Evolutionary conservation across 1,140 invertebrate species (phyloP).

Genomic region (Psilanteris sp.): DNA sequence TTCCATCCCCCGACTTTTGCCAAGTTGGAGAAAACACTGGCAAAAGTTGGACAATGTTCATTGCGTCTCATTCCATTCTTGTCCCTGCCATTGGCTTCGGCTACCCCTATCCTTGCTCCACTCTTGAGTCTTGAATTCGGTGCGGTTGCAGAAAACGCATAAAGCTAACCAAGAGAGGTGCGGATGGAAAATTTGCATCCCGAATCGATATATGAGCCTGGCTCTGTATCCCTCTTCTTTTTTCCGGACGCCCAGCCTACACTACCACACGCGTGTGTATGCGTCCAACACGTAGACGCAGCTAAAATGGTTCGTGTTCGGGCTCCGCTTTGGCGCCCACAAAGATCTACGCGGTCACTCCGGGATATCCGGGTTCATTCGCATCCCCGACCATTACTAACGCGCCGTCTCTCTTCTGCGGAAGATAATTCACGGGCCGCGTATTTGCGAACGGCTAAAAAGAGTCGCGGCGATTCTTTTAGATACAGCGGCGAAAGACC

Average conservation of each 20-base stretch:
- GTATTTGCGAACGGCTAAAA: constrained; percentile 60
- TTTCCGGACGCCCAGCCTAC: constrained; percentile 29
- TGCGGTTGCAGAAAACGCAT: constrained; percentile 29
- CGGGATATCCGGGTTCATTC: constrained; percentile 62
- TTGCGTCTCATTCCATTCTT: constrained; percentile 8
- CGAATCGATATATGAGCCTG: constrained; percentile 49
- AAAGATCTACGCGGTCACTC: constrained; percentile 62
- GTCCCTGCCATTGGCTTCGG: neutral
- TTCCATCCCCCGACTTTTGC: constrained; percentile 39
- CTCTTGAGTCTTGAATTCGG: constrained; percentile 9
- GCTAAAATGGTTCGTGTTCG: constrained; percentile 31
- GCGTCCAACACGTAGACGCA: neutral
- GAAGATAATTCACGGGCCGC: constrained; percentile 55
- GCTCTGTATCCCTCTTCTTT: constrained; percentile 27
- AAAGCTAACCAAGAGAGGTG: constrained; percentile 45
- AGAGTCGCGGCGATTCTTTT: constrained; percentile 52
- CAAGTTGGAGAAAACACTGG: constrained; percentile 41
- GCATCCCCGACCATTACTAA: constrained; percentile 50
- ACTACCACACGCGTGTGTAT: neutral
- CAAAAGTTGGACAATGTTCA: constrained; percentile 54
- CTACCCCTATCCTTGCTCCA: neutral
- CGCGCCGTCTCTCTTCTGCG: constrained; percentile 40
- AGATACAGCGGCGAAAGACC: constrained; percentile 42
- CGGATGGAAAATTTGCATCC: constrained; percentile 53
- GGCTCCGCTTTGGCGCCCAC: constrained; percentile 58